Conservation (phyloP, 1,140 invertebrate genomes). For the Danaus melanippus region DNA sequence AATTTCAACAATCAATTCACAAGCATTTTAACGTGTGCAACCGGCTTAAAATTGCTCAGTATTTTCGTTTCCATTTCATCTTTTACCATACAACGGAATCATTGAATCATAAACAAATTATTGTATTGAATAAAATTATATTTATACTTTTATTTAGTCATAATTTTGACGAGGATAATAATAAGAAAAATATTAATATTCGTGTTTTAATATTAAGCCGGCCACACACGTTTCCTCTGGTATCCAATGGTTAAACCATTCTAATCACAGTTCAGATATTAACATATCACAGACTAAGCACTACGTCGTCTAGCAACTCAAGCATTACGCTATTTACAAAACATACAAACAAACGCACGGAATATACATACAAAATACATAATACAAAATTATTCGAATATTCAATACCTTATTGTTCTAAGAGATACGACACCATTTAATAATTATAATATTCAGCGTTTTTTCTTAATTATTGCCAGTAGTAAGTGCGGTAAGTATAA, state of each 20-base stretch:
- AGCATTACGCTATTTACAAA: slow-evolving; percentile 17
- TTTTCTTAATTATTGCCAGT: too few relatives aligned
- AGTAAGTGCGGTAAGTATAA: too few relatives aligned
- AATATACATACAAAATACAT: slow-evolving; percentile 14
- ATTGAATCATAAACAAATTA: too few relatives aligned
- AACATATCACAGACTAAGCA: slow-evolving; percentile 15
- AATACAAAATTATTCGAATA: slow-evolving; percentile 14
- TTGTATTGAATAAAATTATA: too few relatives aligned
- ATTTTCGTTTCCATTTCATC: too few relatives aligned
- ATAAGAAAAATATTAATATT: too few relatives aligned
- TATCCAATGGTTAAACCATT: slow-evolving; percentile 14
- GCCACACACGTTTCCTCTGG: neutral
- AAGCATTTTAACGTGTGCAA: slow-evolving; percentile 13
- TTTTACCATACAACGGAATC: too few relatives aligned
- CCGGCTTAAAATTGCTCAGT: neutral
- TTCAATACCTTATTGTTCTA: neutral
- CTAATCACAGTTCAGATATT: slow-evolving; percentile 20
- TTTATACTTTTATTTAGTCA: too few relatives aligned
- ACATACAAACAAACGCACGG: slow-evolving; percentile 8
- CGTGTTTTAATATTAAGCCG: too few relatives aligned
- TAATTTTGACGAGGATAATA: too few relatives aligned
- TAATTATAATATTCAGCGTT: too few relatives aligned
- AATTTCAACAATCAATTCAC: slow-evolving; percentile 17
- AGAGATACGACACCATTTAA: too few relatives aligned
- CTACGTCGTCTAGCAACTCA: slow-evolving; percentile 15